These are phyloP conservation scores for Chitala chitala DNA, from an alignment of 2,113 vertebrate species.

Conservation along the genomic window DNA sequence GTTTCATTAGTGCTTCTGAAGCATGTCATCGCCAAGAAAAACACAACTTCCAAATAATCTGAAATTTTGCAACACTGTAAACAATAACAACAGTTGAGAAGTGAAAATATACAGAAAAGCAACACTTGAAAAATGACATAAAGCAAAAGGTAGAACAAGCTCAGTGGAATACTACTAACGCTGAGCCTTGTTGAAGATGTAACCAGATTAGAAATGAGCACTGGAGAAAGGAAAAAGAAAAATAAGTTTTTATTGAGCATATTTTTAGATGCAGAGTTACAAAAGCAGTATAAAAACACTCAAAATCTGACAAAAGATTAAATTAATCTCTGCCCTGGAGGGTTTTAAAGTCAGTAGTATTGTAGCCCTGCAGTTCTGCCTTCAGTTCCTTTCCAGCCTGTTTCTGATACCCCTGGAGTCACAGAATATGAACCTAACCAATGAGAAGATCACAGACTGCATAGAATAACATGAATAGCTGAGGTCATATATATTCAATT, in stretches of 20 bases:
- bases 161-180: background rate
- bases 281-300: conserved; percentile 35
- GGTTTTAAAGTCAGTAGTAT: conserved; percentile 46
- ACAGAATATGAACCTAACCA: background rate
- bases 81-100: too few species aligned
- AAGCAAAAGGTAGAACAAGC: background rate
- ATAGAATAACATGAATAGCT: too few species aligned
- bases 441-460: background rate
- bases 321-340: conserved; percentile 45
- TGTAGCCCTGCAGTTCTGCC: conserved; percentile 27
- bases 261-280: conserved; percentile 28
- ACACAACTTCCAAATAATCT: background rate
- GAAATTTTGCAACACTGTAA: too few species aligned
- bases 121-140: background rate
- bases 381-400: conserved; percentile 35
- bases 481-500: background rate
- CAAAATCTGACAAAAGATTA: conserved; percentile 50
- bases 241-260: background rate
- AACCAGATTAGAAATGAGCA: background rate
- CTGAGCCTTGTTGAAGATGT: conserved; percentile 25
- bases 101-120: background rate
- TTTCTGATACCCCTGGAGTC: conserved; percentile 39
- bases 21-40: background rate
- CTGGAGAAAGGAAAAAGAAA: conserved; percentile 29
- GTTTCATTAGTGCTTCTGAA: background rate